Evolutionary conservation across 2,888 invertebrate genomes (phyloP), one percentile per base, ranked within the genome.

Genomic region (Camptogramma bilineatum): DNA sequence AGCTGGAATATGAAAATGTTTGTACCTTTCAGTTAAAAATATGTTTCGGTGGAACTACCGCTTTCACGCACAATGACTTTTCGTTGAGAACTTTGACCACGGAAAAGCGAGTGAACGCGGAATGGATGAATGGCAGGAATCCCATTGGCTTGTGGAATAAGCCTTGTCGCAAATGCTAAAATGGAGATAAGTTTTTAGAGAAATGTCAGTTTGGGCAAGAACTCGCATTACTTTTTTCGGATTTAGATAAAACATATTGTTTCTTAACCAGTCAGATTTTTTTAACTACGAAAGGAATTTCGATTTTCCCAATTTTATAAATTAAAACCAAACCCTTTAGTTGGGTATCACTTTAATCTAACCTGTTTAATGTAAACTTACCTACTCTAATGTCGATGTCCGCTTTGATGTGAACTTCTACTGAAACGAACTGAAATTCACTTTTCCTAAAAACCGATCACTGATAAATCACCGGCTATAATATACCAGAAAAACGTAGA

Each of bases 1-100:
- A 90, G 85, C 85, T 86, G 84, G 82, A 89, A 91, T 87, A 89
- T 90, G 90, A 87, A 90, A 92, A 91, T 87, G 86, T 90, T 91
- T 89, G 85, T 85, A 85, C 83, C 85, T 84, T 83, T 83, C 84
- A 78, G 82, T 83, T 84, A 83, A 90, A 90, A 91, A 88, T 80
- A 86, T 87, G 86, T 88, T 91, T 86, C 82, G 83, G 85, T 78
- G 82, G 86, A 89, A 90, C 89, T 88, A 85, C 85, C 83, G 86
- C 84, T 90, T 91, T 90, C 84, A 90, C 86, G 90, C 90, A 89
- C 90, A 85, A 91, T 91, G 86, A 88, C 80, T 85, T 89, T 84
- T 83, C 81, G 79, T 82, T 85, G 81, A 78, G 84, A 86, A 85
- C 82, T 86, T 85, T 84, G 85, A 84, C 83, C 85, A 81, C 74